Percentiles rank a stretch among this genome's conserved stretches.
Evolutionary conservation across 2,113 vertebrate genomes (phyloP).

Genomic region (Rhinoderma darwinii): DNA sequence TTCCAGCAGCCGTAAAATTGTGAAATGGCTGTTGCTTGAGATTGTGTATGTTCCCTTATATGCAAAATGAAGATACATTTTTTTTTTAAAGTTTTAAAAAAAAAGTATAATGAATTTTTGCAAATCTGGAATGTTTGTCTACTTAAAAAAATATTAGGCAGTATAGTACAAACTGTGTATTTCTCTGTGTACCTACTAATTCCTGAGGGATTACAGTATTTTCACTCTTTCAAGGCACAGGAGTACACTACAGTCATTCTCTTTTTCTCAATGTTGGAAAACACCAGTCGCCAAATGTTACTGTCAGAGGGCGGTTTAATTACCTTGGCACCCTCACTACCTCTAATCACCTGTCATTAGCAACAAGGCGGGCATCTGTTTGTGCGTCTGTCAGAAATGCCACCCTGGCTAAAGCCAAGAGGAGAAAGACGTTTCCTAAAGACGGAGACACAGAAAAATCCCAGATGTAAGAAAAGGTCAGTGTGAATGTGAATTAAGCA

Average conservation of each 20-base stretch:
- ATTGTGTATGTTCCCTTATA: too few relatives aligned
- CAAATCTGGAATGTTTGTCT: too few relatives aligned
- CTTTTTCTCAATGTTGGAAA: constrained; percentile 80
- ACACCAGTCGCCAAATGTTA: constrained; percentile 88
- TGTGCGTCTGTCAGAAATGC: constrained; percentile 88
- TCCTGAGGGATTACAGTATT: not conserved
- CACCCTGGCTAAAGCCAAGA: constrained; percentile 69
- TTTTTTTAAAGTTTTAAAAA: too few relatives aligned
- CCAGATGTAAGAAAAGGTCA: constrained; percentile 65
- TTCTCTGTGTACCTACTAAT: not conserved
- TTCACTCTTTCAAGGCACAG: not conserved
- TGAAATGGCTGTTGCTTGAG: too few relatives aligned
- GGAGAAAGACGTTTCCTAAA: constrained; percentile 66
- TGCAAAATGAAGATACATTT: too few relatives aligned
- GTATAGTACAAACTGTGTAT: not conserved
- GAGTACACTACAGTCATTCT: constrained; percentile 77
- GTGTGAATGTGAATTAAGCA: constrained; percentile 1
- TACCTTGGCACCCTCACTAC: constrained; percentile 90
- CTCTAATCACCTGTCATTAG: constrained; percentile 99
- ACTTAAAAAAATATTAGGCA: not conserved
- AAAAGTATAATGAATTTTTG: too few relatives aligned
- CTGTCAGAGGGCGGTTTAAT: constrained; percentile 95
- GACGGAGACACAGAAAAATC: constrained; percentile 60
- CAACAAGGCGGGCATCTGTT: constrained; percentile 89
- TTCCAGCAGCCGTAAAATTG: too few relatives aligned